phyloP scores from a whole-genome alignment of 1,140 invertebrate species.

The Drosophila subpulchrella region DNA sequence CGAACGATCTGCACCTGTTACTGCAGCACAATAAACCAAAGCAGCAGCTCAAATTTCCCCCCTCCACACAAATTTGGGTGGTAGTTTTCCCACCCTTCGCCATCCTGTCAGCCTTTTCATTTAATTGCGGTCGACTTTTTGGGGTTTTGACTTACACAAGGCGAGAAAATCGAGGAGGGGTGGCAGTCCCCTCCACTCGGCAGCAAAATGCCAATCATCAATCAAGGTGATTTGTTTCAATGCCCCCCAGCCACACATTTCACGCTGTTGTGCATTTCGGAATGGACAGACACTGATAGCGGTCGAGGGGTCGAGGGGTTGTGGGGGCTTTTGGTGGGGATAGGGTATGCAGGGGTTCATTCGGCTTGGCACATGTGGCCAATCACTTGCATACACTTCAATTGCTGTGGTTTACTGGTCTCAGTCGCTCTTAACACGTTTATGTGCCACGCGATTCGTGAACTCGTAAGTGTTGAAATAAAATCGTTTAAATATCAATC shows the following conservation, averaged over 20 bases:
- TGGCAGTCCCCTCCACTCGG: slow-evolving; percentile 35
- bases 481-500: not conserved
- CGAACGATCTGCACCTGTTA: slow-evolving; percentile 13
- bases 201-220: slow-evolving; percentile 81
- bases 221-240: slow-evolving; percentile 83
- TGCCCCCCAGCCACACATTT: slow-evolving; percentile 77
- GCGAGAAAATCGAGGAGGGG: slow-evolving; percentile 13
- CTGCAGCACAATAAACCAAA: slow-evolving; percentile 50
- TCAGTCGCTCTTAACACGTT: no score
- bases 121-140: slow-evolving; percentile 83
- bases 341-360: slow-evolving; percentile 31
- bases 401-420: slow-evolving; percentile 57
- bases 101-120: slow-evolving; percentile 63
- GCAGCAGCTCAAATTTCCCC: slow-evolving; percentile 46
- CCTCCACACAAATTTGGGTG: slow-evolving; percentile 12
- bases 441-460: not conserved
- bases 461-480: not conserved
- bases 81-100: slow-evolving; percentile 15
- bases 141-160: slow-evolving; percentile 64
- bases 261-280: slow-evolving; percentile 76
- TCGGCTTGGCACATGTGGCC: slow-evolving; percentile 76
- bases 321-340: not conserved
- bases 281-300: slow-evolving; percentile 66
- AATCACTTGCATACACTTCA: slow-evolving; percentile 80
- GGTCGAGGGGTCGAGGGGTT: slow-evolving; percentile 10